Base-by-base conservation (phyloP, 2,113 vertebrate species). In the Morone chrysops region DNA sequence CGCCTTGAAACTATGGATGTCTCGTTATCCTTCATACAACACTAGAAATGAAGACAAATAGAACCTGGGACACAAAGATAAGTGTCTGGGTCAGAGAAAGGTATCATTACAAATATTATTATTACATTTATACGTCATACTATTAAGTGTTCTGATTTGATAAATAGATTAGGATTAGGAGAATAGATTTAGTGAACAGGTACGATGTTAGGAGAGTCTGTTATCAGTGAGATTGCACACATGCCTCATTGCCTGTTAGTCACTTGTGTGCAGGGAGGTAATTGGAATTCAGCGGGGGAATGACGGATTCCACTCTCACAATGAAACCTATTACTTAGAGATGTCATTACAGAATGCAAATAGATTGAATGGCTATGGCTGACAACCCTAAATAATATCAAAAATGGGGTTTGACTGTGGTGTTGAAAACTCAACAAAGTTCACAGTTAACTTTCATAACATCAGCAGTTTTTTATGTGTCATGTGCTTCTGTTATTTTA, bases 401-500 rank as follows among this genome's bases (percentile, higher is more conserved):
- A 57, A 57, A 57, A 57, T 5, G 1, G 4, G 10, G 4, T 57
- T 22, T n/a, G 53, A 54, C 4, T 38, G 3, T 20, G 60, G 36
- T 62, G 38, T 62, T 60, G 4, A 48, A n/a, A 78, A 51, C 31
- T 75, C 22, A 62, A 43, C 74, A 36, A 7, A 22, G 31, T 38
- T 56, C 13, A 54, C 18, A 6, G 25, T 10, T 53, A 12, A 22
- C 16, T 43, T 67, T 31, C 18, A 54, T n/a, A 66, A 50, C 81
- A 60, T 40, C 62, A 73, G 60, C 57, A 75, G 11, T 47, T 72
- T 40, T 31, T 70, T 1, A 22, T 53, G 14, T 57, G 48, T 63
- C 41, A 36, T 31, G 31, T 31, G 51, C 56, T 51, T 59, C 38
- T 61, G 40, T 77, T 86, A 31, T 78, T 80, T 73, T 54, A 51